These are phyloP conservation scores for Anolis sagrei DNA, from an alignment of 2,113 vertebrate species.

Conservation along the genomic window DNA sequence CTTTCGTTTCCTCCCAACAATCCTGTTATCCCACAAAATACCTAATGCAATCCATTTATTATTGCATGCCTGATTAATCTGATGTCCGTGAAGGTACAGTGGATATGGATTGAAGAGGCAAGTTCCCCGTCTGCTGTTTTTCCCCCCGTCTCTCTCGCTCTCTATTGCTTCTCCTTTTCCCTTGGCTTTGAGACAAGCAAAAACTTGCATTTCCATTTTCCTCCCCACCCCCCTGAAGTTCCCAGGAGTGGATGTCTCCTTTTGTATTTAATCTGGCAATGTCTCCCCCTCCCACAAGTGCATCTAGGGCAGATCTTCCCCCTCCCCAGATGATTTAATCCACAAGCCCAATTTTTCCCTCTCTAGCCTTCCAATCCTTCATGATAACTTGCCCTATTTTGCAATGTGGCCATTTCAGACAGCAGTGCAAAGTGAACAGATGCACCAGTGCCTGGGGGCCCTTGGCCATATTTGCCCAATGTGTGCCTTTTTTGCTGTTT, in stretches of 20 bases:
- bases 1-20: neutral
- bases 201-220: neutral
- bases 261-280: neutral
- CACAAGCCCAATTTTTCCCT: neutral
- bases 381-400: constrained; percentile 1
- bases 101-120: neutral
- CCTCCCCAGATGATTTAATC: neutral
- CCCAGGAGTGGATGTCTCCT: neutral
- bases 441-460: neutral
- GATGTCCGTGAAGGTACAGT: neutral
- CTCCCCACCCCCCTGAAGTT: neutral
- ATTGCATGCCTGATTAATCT: constrained; percentile 15
- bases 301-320: neutral
- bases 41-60: neutral
- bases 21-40: constrained; percentile 9
- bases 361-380: neutral
- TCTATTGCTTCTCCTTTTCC: neutral
- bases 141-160: neutral
- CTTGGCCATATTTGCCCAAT: neutral
- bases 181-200: constrained; percentile 1
- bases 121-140: neutral
- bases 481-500: neutral
- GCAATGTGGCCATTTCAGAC: neutral
- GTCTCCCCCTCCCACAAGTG: neutral
- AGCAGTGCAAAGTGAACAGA: neutral